Percentiles rank a stretch among this genome's conserved stretches.
Conservation (phyloP, 2,113 vertebrate species). For the Cyanistes caeruleus region DNA sequence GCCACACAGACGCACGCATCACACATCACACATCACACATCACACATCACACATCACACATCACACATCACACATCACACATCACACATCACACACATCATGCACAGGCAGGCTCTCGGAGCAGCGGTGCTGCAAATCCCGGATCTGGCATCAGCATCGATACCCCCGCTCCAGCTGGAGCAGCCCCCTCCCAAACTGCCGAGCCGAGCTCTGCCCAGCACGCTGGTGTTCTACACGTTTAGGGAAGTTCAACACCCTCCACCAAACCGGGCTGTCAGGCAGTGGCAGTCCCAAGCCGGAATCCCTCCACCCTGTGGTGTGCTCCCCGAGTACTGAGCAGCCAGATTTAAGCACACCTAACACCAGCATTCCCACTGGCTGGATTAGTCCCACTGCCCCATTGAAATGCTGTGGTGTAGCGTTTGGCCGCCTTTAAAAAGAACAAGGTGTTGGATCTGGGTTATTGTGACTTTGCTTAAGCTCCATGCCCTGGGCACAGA, state of each 20-base stretch:
- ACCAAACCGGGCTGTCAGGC: neutral
- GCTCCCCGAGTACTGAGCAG: neutral
- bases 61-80: neutral
- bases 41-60: neutral
- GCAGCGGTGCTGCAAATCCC: neutral
- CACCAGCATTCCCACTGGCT: neutral
- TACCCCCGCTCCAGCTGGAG: neutral
- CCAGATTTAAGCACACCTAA: neutral
- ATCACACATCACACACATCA: neutral
- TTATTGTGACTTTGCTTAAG: neutral
- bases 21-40: neutral
- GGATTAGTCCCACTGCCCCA: neutral
- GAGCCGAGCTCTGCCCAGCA: neutral
- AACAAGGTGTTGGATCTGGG: neutral
- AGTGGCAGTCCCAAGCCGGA: neutral
- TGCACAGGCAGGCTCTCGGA: neutral
- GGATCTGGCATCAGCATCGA: neutral
- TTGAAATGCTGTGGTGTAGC: fast-evolving
- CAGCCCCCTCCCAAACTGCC: neutral
- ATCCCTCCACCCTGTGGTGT: fast-evolving
- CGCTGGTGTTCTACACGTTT: fast-evolving
- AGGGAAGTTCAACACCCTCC: neutral
- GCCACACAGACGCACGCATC: neutral
- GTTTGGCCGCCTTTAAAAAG: neutral
- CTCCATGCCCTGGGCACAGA: neutral